Base-by-base conservation (phyloP, 2,113 vertebrate genomes). In the Mirounga angustirostris region DNA sequence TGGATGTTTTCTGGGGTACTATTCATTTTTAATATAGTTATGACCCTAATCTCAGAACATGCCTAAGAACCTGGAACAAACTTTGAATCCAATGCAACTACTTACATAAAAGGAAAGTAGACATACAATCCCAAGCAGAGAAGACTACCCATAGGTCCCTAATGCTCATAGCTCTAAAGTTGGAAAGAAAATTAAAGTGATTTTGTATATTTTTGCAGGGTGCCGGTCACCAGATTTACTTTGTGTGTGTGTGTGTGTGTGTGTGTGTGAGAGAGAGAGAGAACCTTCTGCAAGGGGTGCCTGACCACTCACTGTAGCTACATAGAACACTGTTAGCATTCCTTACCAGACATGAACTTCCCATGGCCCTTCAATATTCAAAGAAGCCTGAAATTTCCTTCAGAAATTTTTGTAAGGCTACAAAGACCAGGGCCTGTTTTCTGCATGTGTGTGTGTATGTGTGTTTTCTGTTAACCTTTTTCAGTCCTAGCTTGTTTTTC, bases 151-250 rank as follows among this genome's bases (percentile, higher is more conserved):
- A 46, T 18, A 52, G 19, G 16, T 69, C 9, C 12, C 14, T 92
- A 50, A 26, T 28, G 16, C 6, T 84, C 36, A 36, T 18, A 15
- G 14, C 0, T 89, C 78, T 67, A 74, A 74, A 89, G 43, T 15
- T 43, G 16, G n/a, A 67, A 80, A 80, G 24, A 67, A 85, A 94
- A 93, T 8, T 79, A 86, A 91, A 22, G 30, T 95, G 58, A 84
- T 59, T 92, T 83, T 87, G 43, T 18, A 11, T 65, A 56, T 69
- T 18, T 74, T 61, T 28, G 28, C 19, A 61, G 18, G 4, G 10
- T 43, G 4, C 4, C 2, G 73, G 5, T 69, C 19, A 22, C 4
- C 10, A 46, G 10, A 86, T 69, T 94, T 78, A 30, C 11, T 56
- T 65, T 58, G 6, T 28, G 76, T 30, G 28, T 15, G 26, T 63